Evolutionary conservation across 2,797 vertebrate genomes (phyloP).

Genomic region (Enteromius thamalakanensis): DNA sequence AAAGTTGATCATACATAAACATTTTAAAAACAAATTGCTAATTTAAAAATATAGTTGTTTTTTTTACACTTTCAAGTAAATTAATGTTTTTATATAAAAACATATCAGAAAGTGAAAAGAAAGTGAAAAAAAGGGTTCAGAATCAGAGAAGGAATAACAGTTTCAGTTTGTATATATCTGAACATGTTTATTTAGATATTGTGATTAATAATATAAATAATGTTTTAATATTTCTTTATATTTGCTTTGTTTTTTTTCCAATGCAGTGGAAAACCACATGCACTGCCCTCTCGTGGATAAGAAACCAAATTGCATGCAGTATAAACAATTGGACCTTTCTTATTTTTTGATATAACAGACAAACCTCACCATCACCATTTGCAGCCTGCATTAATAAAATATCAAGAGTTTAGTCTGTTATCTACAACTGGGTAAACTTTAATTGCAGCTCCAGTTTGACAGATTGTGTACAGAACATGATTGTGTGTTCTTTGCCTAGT

Average conservation of each 20-base stretch:
- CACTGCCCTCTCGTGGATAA: conserved; percentile 76
- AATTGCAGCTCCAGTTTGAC: conserved; percentile 18
- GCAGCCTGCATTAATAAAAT: conserved; percentile 11
- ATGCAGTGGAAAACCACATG: conserved; percentile 45
- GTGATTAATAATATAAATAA: neutral
- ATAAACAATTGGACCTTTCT: neutral
- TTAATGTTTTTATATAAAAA: neutral
- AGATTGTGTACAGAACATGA: neutral
- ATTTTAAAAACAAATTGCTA: neutral
- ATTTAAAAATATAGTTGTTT: neutral
- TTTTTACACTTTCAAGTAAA: neutral
- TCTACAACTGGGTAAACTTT: conserved; percentile 26
- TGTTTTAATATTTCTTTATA: neutral
- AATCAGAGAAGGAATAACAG: neutral
- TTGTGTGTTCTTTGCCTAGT: conserved; percentile 14
- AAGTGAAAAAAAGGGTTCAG: too few relatives aligned
- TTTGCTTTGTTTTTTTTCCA: neutral
- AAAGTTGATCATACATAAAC: neutral
- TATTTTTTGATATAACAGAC: neutral
- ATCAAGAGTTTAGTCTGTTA: neutral
- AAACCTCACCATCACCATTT: conserved; percentile 14
- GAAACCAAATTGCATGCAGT: conserved; percentile 48
- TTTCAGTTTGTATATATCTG: neutral
- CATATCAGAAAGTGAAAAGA: neutral
- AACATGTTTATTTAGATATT: neutral